These are phyloP conservation scores for Acipenser ruthenus DNA, from an alignment of 2,797 vertebrate species.

Conservation along the genomic window DNA sequence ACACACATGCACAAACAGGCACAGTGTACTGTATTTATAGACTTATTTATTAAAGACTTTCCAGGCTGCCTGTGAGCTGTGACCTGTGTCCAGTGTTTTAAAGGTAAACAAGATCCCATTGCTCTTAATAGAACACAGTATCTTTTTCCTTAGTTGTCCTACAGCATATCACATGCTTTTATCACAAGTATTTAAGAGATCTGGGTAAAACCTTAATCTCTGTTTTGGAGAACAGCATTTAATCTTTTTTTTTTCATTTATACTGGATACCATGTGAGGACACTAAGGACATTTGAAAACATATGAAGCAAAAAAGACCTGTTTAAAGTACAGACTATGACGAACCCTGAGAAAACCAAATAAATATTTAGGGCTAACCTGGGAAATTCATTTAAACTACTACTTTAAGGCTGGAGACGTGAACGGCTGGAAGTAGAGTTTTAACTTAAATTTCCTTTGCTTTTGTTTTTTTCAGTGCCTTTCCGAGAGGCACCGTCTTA, in stretches of 20 bases:
- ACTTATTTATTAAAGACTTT: no score
- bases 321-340: not conserved
- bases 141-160: no score
- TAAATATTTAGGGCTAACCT: not conserved
- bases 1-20: no score
- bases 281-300: not conserved
- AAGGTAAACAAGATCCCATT: no score
- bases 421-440: no score
- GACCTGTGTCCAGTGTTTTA: no score
- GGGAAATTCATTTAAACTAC: slow-evolving; percentile 3
- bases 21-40: no score
- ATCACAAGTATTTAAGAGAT: not conserved
- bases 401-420: not conserved
- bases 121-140: no score
- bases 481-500: slow-evolving; percentile 89
- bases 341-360: not conserved
- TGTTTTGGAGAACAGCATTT: not conserved
- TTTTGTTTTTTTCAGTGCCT: slow-evolving; percentile 67
- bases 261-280: not conserved
- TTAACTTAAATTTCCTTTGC: slow-evolving; percentile 15
- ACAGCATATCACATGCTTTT: not conserved
- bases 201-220: not conserved
- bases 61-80: no score
- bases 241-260: not conserved
- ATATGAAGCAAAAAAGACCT: not conserved